Evolutionary conservation across 2,888 invertebrate genomes (phyloP).

Genomic region (Abrostola triplasia): DNA sequence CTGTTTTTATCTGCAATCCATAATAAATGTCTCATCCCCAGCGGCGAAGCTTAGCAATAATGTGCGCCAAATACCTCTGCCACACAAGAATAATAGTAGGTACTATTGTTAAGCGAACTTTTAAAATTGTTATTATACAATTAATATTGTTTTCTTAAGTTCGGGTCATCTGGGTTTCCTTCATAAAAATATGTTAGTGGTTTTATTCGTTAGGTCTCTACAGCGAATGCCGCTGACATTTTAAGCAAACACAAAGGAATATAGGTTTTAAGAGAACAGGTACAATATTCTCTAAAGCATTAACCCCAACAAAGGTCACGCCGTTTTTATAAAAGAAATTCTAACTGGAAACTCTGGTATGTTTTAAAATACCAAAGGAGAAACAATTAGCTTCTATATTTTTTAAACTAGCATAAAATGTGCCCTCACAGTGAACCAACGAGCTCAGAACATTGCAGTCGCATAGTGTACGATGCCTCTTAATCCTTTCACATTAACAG

Average conservation of each 20-base stretch:
- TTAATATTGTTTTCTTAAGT: too few relatives aligned
- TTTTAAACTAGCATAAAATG: neutral
- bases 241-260: neutral
- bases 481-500: conserved; percentile 40
- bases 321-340: conserved; percentile 1
- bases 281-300: conserved; percentile 2
- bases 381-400: conserved; percentile 6
- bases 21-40: too few relatives aligned
- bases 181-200: too few relatives aligned
- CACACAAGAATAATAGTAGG: too few relatives aligned
- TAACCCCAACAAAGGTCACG: conserved; percentile 3
- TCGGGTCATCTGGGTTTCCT: too few relatives aligned
- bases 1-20: too few relatives aligned
- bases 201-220: neutral
- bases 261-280: neutral
- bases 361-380: conserved; percentile 1
- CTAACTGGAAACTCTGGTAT: neutral
- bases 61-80: too few relatives aligned
- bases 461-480: conserved; percentile 24
- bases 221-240: neutral
- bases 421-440: neutral
- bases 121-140: too few relatives aligned
- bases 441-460: conserved; percentile 1
- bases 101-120: too few relatives aligned
- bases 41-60: too few relatives aligned